Evolutionary conservation across 1,140 invertebrate species (phyloP), one percentile per base, ranked within the genome.

Genomic region (Lucilia cuprina): DNA sequence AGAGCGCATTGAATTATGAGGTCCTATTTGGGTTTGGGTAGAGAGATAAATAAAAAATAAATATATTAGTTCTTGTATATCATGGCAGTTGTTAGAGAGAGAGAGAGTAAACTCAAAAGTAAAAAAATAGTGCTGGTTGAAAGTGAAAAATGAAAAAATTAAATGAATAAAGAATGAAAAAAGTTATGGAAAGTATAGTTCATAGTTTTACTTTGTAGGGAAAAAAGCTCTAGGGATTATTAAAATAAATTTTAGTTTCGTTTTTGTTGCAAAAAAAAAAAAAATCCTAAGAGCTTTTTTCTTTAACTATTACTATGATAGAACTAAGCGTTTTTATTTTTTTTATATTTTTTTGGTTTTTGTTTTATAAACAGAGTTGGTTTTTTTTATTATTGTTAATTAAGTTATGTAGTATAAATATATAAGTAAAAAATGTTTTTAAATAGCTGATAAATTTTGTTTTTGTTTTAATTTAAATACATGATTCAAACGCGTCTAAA

Each of bases 1-100:
- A 47, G 90, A 89, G 35, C 88, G 88, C 86, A 87, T 90, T 84
- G 89, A 87, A 86, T 86, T 89, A 86, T 90, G 90, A 35, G 89
- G 85, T 87, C 90, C 90, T 91, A 25, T 50, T 10, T 21, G 0
- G 21, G 7, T 4, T 49, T 49, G 7, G 77, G n/a, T n/a, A 21
- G n/a, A 50, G 77, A 80, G 19, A 80, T 7, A 80, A 80, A 49
- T 4, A 78, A 78, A 80, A 9, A 19, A 25, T 25, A n/a, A n/a
- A 21, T 12, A n/a, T 19, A 49, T 80, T 80, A 80, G 47, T 80
- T 14, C 49, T 14, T 10, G 41, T 8, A 41, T 41, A 2, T 41
- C 10, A 8, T 41, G 7, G 41, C 10, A 10, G 49, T 19, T 41
- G n/a, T 8, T 80, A 49, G 41, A 49, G 12, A 19, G 41, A 49